Evolutionary conservation across 2,888 invertebrate species (phyloP), one percentile per base, ranked within the genome.

Genomic region (Drosophila neoperkinsi): DNA sequence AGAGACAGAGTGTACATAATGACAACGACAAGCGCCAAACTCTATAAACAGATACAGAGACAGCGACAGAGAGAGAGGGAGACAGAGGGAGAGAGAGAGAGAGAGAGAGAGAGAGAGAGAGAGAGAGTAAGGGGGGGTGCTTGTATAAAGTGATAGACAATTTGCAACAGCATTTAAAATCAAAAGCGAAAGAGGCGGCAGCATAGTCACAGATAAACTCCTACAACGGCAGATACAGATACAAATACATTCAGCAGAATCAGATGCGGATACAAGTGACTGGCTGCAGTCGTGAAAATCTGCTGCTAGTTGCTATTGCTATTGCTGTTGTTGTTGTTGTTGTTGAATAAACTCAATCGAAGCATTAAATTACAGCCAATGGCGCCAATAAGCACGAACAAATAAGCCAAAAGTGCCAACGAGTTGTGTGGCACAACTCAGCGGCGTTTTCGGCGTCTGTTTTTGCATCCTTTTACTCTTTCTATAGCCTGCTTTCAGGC

Each of bases 331-430:
- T 6, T 59, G 62, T 25, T 73, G 67, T 46, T 73, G 76, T 60
- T 84, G 80, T 81, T 83, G 70, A 89, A 79, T 77, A 83, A 85
- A 82, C 86, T 80, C 83, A 81, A 88, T 80, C 79, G 77, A 86
- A 74, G 90, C 90, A 87, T 84, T 88, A 90, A 90, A 90, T 85
- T 87, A 84, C 79, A 72, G 80, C 78, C 83, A 88, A 71, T 85
- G 80, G 71, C 71, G 77, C 75, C 82, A 76, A 72, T 66, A 72
- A 79, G 66, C 66, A 81, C 68, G 67, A 78, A 75, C 71, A 82
- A 79, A 74, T 67, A 79, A 72, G 56, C 55, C 58, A 62, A 77
- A 77, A 77, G 72, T 65, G 65, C 65, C 58, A 31, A 52, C 28
- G 50, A 50, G 25, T 25, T 46, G 25, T 36, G 43, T 21, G 46